Evolutionary conservation across 2,797 vertebrate species (phyloP).

Genomic region (Gymnothorax reevesii): DNA sequence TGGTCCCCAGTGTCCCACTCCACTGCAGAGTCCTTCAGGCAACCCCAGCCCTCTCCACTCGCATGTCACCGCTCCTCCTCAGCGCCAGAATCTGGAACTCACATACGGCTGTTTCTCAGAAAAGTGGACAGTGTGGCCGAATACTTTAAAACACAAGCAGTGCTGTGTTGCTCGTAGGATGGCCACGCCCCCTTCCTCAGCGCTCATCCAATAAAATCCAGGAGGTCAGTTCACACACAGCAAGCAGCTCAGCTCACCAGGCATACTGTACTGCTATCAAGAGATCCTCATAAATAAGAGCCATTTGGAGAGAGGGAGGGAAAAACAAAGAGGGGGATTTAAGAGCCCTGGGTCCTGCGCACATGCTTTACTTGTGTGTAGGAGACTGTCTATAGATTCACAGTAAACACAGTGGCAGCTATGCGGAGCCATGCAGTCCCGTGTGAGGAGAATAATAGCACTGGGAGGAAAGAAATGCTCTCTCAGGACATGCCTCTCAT

Average conservation of each 20-base stretch:
- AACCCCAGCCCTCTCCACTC: conserved; percentile 39
- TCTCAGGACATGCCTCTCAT: conserved; percentile 67
- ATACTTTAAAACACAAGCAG: conserved; percentile 62
- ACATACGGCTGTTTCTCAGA: conserved; percentile 51
- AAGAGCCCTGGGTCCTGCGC: background rate
- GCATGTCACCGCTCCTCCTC: conserved; percentile 33
- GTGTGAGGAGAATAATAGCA: background rate
- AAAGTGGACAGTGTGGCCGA: conserved; percentile 49
- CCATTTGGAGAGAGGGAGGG: conserved; percentile 30
- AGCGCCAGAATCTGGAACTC: conserved; percentile 46
- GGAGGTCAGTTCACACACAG: conserved; percentile 50
- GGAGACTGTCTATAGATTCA: background rate
- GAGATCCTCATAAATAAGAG: conserved; percentile 40
- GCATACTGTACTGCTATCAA: background rate
- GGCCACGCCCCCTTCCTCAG: conserved; percentile 72
- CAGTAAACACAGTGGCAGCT: background rate
- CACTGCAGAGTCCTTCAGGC: conserved; percentile 43
- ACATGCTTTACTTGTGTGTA: conserved; percentile 17
- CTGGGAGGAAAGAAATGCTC: conserved; percentile 19
- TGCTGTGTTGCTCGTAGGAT: conserved; percentile 47
- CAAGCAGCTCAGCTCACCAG: conserved; percentile 24
- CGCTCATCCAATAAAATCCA: conserved; percentile 53
- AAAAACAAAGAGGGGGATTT: conserved; percentile 23
- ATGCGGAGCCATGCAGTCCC: background rate
- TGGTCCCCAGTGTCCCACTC: conserved; percentile 30